Base-by-base conservation (phyloP, 2,113 vertebrate genomes). In the Dendrocopos noguchii region DNA sequence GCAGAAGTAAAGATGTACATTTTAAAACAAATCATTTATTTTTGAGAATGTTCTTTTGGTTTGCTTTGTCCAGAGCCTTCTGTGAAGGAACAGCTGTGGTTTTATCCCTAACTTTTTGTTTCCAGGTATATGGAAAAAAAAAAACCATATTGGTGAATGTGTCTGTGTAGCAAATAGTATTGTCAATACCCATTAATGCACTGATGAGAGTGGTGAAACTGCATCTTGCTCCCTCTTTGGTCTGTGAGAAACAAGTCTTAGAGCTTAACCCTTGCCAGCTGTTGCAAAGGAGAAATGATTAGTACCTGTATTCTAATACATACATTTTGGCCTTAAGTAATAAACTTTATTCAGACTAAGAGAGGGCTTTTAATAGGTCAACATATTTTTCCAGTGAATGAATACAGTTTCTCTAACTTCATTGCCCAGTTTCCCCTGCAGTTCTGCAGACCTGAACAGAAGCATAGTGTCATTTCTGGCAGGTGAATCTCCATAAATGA, bases 191-290 rank as follows among this genome's bases (percentile, higher is more conserved):
- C 29, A 1, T 11, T 57, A 68, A 33, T 21, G 73, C 10, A 4
- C 5, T 47, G 28, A 27, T 70, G 3, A 21, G 15, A 56, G 42
- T 66, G 31, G 36, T 66, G 25, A 29, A 74, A 47, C 4, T n/a
- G 9, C 31, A 10, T 64, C 20, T 77, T 78, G 7, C 53, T 68
- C 29, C 18, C 65, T 74, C 46, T 56, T 64, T 70, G 66, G 21
- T 31, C 63, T 0, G 0, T 39, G 57, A 53, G 31, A 60, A 71
- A 4, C 10, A 36, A 44, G 14, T 57, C 19, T 10, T 42, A 12
- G 55, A 84, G 55, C 21, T 61, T 47, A 68, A 28, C 19, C 42
- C 34, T 17, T 55, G 27, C 36, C 53, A 57, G 24, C 44, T 67
- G 47, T n/a, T 87, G 44, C 27, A 57, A 16, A 60, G 63, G 19